Conservation (phyloP, 1,140 invertebrate species). For the Brachystomella parvula region DNA sequence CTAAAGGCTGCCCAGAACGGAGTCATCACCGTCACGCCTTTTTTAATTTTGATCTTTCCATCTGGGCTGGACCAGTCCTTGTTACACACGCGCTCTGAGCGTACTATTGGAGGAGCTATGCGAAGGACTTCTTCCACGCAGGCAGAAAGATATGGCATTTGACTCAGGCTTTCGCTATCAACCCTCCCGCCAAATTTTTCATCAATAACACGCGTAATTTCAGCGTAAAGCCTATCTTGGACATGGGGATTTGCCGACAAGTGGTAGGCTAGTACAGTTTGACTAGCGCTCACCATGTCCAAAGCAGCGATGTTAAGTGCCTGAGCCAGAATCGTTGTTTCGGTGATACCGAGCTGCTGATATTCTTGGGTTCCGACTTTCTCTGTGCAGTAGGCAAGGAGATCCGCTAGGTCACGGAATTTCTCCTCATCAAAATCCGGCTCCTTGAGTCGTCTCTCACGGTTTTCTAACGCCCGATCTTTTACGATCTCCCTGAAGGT, state of each 20-base stretch:
- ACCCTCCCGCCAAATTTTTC: conserved; percentile 18
- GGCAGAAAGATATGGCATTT: conserved; percentile 26
- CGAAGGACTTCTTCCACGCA: conserved; percentile 25
- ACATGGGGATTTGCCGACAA: conserved; percentile 54
- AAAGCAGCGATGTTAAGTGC: conserved; percentile 17
- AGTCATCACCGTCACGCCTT: conserved; percentile 48
- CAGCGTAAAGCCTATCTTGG: conserved; percentile 2
- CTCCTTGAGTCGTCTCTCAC: background rate
- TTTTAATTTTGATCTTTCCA: conserved; percentile 21
- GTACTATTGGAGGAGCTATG: conserved; percentile 24
- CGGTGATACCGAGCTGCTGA: conserved; percentile 11
- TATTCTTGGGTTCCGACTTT: conserved; percentile 9
- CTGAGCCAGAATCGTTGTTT: conserved; percentile 12
- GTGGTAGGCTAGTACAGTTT: conserved; percentile 55
- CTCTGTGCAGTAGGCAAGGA: conserved; percentile 8
- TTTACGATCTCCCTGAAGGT: conserved; percentile 10
- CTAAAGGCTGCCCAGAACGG: conserved; percentile 54
- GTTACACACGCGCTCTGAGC: conserved; percentile 33
- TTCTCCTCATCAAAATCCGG: background rate
- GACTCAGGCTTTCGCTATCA: conserved; percentile 19
- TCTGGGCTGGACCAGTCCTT: conserved; percentile 27
- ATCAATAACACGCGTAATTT: background rate
- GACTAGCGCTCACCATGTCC: conserved; percentile 30
- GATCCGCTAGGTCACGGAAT: conserved; percentile 12
- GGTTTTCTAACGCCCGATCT: background rate